Evolutionary conservation across 2,888 invertebrate genomes (phyloP).

Genomic region (Neria commutata): DNA sequence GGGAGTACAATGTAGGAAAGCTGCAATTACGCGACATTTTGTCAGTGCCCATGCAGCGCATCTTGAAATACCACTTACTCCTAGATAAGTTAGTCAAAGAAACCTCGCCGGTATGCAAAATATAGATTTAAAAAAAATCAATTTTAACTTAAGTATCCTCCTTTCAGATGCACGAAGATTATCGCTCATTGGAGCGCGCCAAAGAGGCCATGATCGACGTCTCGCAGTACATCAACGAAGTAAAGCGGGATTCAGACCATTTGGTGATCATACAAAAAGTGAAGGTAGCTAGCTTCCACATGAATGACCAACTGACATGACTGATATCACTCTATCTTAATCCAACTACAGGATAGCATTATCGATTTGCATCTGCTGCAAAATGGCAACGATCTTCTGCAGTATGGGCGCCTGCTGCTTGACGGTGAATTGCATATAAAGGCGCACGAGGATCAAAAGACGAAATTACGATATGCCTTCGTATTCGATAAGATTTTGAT

Average conservation of each 20-base stretch:
- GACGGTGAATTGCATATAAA: slow-evolving; percentile 95
- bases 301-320: slow-evolving; percentile 3
- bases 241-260: slow-evolving; percentile 94
- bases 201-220: slow-evolving; percentile 96
- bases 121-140: not conserved
- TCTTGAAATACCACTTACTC: slow-evolving; percentile 95
- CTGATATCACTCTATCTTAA: not conserved
- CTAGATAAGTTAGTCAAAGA: slow-evolving; percentile 87
- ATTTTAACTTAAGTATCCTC: not conserved
- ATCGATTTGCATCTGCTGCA: slow-evolving; percentile 78
- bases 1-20: slow-evolving; percentile 91
- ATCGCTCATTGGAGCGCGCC: slow-evolving; percentile 80
- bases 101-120: slow-evolving; percentile 71
- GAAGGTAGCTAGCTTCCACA: slow-evolving; percentile 66
- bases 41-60: slow-evolving; percentile 97
- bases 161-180: slow-evolving; percentile 85
- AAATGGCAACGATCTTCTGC: slow-evolving; percentile 79
- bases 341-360: slow-evolving; percentile 70
- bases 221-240: slow-evolving; percentile 96
- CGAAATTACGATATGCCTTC: slow-evolving; percentile 88
- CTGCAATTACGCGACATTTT: slow-evolving; percentile 94
- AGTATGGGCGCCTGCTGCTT: slow-evolving; percentile 88
- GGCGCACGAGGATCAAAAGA: slow-evolving; percentile 86
- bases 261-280: slow-evolving; percentile 88
- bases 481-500: slow-evolving; percentile 97